A percentile compares a stretch with the other conserved stretches of the same genome.
Evolutionary conservation across 2,113 vertebrate genomes (phyloP).

Genomic region (Oreochromis spilurus): DNA sequence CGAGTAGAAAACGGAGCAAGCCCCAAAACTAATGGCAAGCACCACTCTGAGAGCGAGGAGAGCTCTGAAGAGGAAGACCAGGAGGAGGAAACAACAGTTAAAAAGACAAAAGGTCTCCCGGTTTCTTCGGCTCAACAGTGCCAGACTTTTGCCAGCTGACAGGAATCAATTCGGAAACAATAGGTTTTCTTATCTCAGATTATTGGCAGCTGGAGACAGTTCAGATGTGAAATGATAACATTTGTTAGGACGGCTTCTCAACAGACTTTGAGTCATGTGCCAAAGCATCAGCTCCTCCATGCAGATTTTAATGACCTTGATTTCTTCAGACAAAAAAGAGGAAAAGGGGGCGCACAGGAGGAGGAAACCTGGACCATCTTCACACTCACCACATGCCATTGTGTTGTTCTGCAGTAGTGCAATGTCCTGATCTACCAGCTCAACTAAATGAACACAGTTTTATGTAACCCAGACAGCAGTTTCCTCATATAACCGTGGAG

Average conservation of each 20-base stretch:
- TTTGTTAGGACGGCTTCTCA: background rate
- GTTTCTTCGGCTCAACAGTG: background rate
- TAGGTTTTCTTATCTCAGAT: background rate
- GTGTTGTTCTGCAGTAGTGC: background rate
- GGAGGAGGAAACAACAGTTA: background rate
- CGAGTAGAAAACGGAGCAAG: background rate
- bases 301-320: background rate
- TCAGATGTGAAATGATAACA: background rate
- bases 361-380: background rate
- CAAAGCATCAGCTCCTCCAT: background rate
- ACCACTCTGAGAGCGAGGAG: slow-evolving; percentile 32
- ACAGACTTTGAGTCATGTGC: background rate
- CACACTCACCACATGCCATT: background rate
- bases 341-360: background rate
- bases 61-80: slow-evolving; percentile 57
- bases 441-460: background rate
- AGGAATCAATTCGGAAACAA: background rate
- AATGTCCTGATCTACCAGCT: background rate
- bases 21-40: background rate
- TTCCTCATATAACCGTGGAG: background rate
- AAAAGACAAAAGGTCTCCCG: background rate
- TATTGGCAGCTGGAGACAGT: background rate
- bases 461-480: background rate
- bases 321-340: background rate
- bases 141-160: slow-evolving; percentile 41